Evolutionary conservation across 2,888 invertebrate species (phyloP).

Genomic region (Drosophila cracens): DNA sequence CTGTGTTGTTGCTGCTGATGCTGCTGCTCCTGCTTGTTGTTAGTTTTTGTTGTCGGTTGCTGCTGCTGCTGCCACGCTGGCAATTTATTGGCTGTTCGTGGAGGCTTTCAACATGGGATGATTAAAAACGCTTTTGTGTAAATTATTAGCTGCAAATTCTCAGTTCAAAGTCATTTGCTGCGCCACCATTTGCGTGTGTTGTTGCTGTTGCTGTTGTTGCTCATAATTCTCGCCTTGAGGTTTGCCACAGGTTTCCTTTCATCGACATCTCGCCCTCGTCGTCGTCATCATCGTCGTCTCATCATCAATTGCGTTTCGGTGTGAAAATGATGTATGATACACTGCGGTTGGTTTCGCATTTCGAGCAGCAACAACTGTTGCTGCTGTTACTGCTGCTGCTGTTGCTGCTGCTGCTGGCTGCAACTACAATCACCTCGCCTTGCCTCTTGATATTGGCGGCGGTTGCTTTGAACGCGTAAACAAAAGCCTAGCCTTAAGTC

Average conservation of each 20-base stretch:
- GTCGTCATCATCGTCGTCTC: conserved; percentile 48
- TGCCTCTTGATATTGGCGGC: conserved; percentile 55
- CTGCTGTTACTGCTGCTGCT: background rate
- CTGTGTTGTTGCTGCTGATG: conserved; percentile 37
- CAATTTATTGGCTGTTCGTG: conserved; percentile 61
- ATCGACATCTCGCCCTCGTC: conserved; percentile 28
- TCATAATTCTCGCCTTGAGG: conserved; percentile 80
- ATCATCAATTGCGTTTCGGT: conserved; percentile 72
- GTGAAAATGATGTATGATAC: conserved; percentile 80
- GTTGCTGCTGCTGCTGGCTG: background rate
- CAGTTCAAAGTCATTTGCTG: conserved; percentile 71
- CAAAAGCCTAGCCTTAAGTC: conserved; percentile 39
- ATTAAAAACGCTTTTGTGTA: conserved; percentile 81
- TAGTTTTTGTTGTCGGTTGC: conserved; percentile 46
- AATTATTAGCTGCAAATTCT: conserved; percentile 81
- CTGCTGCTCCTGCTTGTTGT: conserved; percentile 20
- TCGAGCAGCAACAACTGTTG: conserved; percentile 8
- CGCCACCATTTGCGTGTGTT: conserved; percentile 38
- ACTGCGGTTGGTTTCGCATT: conserved; percentile 78
- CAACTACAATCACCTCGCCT: conserved; percentile 28
- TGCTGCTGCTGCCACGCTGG: conserved; percentile 66
- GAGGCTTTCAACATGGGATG: conserved; percentile 59
- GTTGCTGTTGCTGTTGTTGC: conserved; percentile 59
- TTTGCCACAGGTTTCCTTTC: conserved; percentile 72
- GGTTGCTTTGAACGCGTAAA: conserved; percentile 65